Conservation (phyloP, 2,113 vertebrate species). For the Colistium nudipinnis region DNA sequence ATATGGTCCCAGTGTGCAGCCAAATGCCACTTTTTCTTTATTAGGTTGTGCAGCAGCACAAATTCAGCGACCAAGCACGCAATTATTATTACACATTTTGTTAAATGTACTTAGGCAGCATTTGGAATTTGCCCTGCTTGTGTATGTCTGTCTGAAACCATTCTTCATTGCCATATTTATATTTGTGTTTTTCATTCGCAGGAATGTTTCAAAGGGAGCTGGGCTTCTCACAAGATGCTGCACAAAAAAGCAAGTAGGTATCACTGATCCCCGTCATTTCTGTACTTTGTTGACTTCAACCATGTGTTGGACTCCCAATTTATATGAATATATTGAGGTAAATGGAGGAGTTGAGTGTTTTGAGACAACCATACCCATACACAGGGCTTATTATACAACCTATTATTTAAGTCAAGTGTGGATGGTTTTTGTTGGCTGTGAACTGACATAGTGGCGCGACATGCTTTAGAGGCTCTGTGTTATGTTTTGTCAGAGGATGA, state of each 20-base stretch:
- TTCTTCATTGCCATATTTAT: background rate
- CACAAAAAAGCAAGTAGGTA: constrained; percentile 99
- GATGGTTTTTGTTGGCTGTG: background rate
- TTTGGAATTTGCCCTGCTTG: background rate
- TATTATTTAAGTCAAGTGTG: background rate
- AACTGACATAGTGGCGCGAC: constrained; percentile 1
- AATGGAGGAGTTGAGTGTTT: background rate
- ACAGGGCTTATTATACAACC: background rate
- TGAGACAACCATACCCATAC: background rate
- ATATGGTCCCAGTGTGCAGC: background rate
- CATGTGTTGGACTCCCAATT: background rate
- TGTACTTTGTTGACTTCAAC: background rate
- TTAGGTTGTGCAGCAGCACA: background rate
- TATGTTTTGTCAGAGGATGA: constrained; percentile 87
- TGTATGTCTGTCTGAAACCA: background rate
- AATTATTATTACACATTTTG: background rate
- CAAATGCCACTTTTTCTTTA: background rate
- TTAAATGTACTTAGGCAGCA: background rate
- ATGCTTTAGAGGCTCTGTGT: constrained; percentile 24
- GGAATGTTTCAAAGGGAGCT: constrained; percentile 99
- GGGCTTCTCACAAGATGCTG: constrained; percentile 94
- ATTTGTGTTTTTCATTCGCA: constrained; percentile 74
- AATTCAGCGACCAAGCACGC: background rate
- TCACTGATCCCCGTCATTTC: background rate
- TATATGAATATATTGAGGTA: background rate